These are phyloP conservation scores for Sycobia sp. DNA, from an alignment of 1,140 invertebrate species.

Conservation along the genomic window DNA sequence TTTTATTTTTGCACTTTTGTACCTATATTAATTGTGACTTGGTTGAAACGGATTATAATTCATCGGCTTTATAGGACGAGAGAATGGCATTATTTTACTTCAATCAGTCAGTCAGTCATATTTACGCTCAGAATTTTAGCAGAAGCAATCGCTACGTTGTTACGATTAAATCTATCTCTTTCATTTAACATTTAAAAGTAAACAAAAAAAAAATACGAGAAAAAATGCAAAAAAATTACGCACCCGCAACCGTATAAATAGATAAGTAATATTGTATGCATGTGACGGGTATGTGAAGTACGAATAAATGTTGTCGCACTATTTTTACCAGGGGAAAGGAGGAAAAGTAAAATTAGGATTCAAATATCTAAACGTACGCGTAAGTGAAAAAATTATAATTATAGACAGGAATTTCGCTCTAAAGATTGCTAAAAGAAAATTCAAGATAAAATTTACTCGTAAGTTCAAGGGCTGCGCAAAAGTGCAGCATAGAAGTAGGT, in stretches of 20 bases:
- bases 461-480: slow-evolving; percentile 24
- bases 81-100: slow-evolving; percentile 7
- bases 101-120: not conserved
- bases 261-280: slow-evolving; percentile 3
- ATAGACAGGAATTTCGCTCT: slow-evolving; percentile 27
- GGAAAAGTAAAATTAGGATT: slow-evolving; percentile 29
- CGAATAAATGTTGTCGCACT: slow-evolving; percentile 30
- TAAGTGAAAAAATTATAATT: slow-evolving; percentile 31
- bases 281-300: slow-evolving; percentile 15
- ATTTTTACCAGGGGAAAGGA: slow-evolving; percentile 23
- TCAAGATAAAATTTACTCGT: slow-evolving; percentile 25
- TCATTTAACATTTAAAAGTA: slow-evolving; percentile 33
- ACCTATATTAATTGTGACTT: slow-evolving; percentile 17
- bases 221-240: slow-evolving; percentile 1
- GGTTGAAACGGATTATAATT: slow-evolving; percentile 10
- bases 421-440: slow-evolving; percentile 26
- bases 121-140: slow-evolving; percentile 11
- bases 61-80: not conserved
- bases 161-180: slow-evolving; percentile 15
- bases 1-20: slow-evolving; percentile 35
- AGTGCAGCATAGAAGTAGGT: slow-evolving; percentile 21
- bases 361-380: slow-evolving; percentile 22
- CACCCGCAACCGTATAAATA: slow-evolving; percentile 6
- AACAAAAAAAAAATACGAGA: slow-evolving; percentile 2
- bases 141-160: not conserved